Evolutionary conservation across 2,888 invertebrate genomes (phyloP).

Genomic region (Eupeodes luniger): DNA sequence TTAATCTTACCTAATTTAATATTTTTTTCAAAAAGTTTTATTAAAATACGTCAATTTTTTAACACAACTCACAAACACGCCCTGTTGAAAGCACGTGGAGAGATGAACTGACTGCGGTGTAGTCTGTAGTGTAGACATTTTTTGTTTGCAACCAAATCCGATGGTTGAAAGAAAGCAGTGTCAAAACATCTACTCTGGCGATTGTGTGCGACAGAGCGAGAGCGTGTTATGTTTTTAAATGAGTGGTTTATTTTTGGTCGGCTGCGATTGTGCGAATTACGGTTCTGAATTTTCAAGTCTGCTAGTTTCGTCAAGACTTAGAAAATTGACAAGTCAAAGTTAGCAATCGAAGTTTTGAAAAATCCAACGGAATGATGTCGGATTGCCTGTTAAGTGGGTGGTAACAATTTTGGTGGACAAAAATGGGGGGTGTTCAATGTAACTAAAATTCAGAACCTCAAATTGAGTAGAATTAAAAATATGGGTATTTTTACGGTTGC

Average conservation of each 20-base stretch:
- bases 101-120: slow-evolving; percentile 64
- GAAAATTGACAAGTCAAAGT: background rate
- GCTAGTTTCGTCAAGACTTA: background rate
- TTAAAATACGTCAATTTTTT: slow-evolving; percentile 10
- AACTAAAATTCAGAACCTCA: no score
- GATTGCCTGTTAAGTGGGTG: background rate
- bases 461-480: no score
- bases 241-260: background rate
- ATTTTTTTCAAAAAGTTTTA: slow-evolving; percentile 13
- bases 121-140: slow-evolving; percentile 63
- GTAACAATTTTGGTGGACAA: background rate
- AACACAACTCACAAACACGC: slow-evolving; percentile 56
- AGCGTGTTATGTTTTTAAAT: background rate
- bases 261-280: background rate
- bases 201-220: slow-evolving; percentile 9
- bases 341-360: background rate
- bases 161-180: slow-evolving; percentile 31
- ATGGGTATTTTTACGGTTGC: no score
- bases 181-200: background rate
- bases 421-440: no score
- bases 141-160: slow-evolving; percentile 36
- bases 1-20: slow-evolving; percentile 52
- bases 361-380: background rate
- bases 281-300: slow-evolving; percentile 13
- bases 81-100: slow-evolving; percentile 66